Conservation (phyloP, 2,888 invertebrate genomes). For the Spodoptera picta region DNA sequence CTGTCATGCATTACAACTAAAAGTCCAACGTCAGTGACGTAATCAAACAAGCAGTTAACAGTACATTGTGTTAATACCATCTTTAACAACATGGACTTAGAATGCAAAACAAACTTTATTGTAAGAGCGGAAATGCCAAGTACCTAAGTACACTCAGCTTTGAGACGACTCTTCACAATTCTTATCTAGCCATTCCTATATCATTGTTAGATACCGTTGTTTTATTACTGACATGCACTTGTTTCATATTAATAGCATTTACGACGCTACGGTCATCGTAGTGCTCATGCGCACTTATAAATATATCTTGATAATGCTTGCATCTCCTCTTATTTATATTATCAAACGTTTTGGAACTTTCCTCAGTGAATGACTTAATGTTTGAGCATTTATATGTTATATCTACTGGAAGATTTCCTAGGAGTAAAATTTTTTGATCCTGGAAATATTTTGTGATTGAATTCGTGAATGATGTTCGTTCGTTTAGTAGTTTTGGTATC, state of each 20-base stretch:
- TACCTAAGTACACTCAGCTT: too few relatives aligned
- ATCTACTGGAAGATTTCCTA: constrained; percentile 3
- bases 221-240: constrained; percentile 51
- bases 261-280: constrained; percentile 48
- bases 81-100: too few relatives aligned
- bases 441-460: constrained; percentile 9
- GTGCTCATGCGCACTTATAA: constrained; percentile 30
- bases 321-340: constrained; percentile 35
- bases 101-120: too few relatives aligned
- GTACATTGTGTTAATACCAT: too few relatives aligned
- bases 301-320: constrained; percentile 42
- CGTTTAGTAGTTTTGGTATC: constrained; percentile 2
- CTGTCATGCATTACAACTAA: too few relatives aligned
- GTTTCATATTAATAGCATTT: constrained; percentile 54
- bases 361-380: constrained; percentile 34
- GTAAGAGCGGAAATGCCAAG: too few relatives aligned
- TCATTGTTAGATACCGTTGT: constrained; percentile 58
- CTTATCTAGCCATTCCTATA: too few relatives aligned
- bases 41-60: too few relatives aligned
- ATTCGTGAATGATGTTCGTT: constrained; percentile 33
- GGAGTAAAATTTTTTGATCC: constrained; percentile 20
- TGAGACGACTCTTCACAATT: too few relatives aligned
- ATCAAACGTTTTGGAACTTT: constrained; percentile 49
- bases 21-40: too few relatives aligned
- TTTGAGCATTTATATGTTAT: constrained; percentile 19